Evolutionary conservation across 2,113 vertebrate genomes (phyloP).

Genomic region (Dicerorhinus sumatrensis): DNA sequence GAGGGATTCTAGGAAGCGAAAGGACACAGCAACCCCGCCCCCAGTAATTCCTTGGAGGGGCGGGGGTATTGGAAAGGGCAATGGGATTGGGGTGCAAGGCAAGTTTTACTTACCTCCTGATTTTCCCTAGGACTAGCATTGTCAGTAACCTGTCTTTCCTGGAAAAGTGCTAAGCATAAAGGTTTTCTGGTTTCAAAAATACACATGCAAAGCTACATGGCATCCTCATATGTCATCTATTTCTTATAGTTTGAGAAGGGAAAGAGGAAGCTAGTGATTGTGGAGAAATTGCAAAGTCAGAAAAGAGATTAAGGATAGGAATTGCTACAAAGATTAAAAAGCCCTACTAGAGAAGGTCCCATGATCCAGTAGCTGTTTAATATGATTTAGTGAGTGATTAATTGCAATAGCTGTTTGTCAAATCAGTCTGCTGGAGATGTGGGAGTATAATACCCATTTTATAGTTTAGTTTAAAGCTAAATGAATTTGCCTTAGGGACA

Average conservation of each 20-base stretch:
- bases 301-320: neutral
- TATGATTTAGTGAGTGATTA: neutral
- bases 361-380: neutral
- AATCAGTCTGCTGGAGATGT: neutral
- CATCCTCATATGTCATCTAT: neutral
- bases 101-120: neutral
- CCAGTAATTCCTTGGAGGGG: neutral
- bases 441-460: neutral
- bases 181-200: neutral
- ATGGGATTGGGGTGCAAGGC: neutral
- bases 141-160: slow-evolving; percentile 3
- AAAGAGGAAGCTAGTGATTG: neutral
- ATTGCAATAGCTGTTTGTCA: neutral
- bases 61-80: neutral
- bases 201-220: neutral
- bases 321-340: neutral
- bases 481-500: neutral
- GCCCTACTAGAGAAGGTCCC: neutral
- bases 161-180: neutral
- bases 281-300: slow-evolving; percentile 19
- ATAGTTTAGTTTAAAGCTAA: neutral
- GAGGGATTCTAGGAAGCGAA: neutral
- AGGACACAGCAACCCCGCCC: neutral
- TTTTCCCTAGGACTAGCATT: neutral
- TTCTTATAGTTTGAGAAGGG: neutral